Evolutionary conservation across 1,140 invertebrate species (phyloP), one percentile per base, ranked within the genome.

Genomic region (Lethrus apterus): DNA sequence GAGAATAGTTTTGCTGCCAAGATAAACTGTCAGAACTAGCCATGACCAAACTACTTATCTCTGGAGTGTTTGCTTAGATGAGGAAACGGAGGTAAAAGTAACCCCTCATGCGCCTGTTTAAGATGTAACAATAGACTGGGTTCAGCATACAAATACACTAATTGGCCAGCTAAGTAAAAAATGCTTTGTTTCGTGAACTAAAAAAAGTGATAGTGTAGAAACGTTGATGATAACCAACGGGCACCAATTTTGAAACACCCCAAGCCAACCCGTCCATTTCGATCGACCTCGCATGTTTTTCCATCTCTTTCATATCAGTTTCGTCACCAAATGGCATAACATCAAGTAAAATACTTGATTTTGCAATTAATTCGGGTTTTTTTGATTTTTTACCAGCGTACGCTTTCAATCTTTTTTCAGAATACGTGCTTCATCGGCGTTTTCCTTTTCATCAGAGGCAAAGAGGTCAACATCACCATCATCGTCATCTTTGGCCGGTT

Each of bases 251-350:
- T 24, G 87, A 91, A 29, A 89, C 86, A 63, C 93, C 94, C 93
- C 93, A 98, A 13, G 94, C 58, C 13, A 98, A 79, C 55, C 94
- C 93, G 63, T 97, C 93, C 72, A 80, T 83, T 60, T 74, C 71
- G 59, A 97, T 84, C 40, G 78, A 75, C 50, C 91, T 72, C 0
- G 97, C 91, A 55, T 70, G 62, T 9, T 77, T 75, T 68, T 98
- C 93, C 76, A 98, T 79, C 64, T 78, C 81, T 58, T 81, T 79
- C 89, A 96, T 92, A 59, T 96, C 88, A 34, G 93, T 96, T 66
- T 94, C 89, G 75, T 97, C 94, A 70, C 96, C 93, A 93, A 93
- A 96, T 11, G 93, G 93, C 69, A 98, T 97, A 2, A 97, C 87
- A 71, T 98, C 94, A 21, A 97, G 70, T 50, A 98, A 76, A 44